phyloP scores from a whole-genome alignment of 35 echinoderm and acorn worm species.

The Holothuria glaberrima region DNA sequence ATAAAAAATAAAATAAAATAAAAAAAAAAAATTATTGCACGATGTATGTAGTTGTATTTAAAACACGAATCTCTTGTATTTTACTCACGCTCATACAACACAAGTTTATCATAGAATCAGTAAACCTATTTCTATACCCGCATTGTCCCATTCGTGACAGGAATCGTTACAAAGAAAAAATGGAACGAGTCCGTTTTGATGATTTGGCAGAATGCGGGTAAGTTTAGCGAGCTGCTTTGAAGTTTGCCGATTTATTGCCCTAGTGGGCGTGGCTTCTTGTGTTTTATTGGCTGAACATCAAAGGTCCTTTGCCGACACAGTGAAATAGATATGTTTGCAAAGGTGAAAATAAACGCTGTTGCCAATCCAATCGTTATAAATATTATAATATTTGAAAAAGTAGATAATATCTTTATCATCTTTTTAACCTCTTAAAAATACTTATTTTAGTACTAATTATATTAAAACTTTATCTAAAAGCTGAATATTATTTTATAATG shows the following conservation, averaged over 20 bases:
- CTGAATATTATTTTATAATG: too few relatives aligned
- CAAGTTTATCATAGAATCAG: neutral
- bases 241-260: slow-evolving; percentile 54
- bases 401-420: too few relatives aligned
- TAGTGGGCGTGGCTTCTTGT: slow-evolving; percentile 50
- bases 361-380: neutral
- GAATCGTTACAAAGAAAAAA: slow-evolving; percentile 51
- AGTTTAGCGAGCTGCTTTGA: slow-evolving; percentile 26
- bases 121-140: neutral
- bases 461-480: too few relatives aligned
- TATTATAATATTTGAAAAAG: too few relatives aligned
- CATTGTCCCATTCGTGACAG: slow-evolving; percentile 22
- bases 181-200: slow-evolving; percentile 34
- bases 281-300: slow-evolving; percentile 58
- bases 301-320: slow-evolving; percentile 42
- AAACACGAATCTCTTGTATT: too few relatives aligned
- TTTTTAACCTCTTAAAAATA: too few relatives aligned
- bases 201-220: slow-evolving; percentile 48
- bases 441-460: too few relatives aligned
- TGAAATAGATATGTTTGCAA: slow-evolving; percentile 51
- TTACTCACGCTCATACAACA: too few relatives aligned
- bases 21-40: too few relatives aligned
- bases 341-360: neutral
- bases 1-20: too few relatives aligned
- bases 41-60: too few relatives aligned